Evolutionary conservation across 2,888 invertebrate species (phyloP), one percentile per base, ranked within the genome.

Genomic region (Eupeodes latifasciatus): DNA sequence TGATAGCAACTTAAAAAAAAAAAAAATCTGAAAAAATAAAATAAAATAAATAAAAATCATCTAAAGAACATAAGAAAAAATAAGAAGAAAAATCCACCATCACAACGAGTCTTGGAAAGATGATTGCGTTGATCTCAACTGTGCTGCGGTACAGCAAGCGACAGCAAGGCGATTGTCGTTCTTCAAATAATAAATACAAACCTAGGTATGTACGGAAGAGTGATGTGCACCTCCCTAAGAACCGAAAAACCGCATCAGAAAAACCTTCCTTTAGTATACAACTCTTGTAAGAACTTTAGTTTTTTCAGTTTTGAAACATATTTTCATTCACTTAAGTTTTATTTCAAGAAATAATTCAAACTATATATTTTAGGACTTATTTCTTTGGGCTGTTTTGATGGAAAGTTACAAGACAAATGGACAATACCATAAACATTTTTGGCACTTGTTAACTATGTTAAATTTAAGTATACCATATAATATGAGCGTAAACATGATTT

Each of bases 111-210:
- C 57, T 72, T 49, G 67, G 62, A 84, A 87, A 87, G 87, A 87
- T 84, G 87, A 87, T 87, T 87, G 87, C 77, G 84, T 71, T 55
- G 80, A 84, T 84, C 87, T 71, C 67, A 83, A 76, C 80, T 83
- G 11, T 5, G n/a, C 12, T 34, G 14, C 75, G 59, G 40, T 40
- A 40, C 0, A 40, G 40, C 40, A 5, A 40, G 40, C 40, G 27
- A 27, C 27, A 40, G 40, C 40, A 9, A 40, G 77, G 36, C 49
- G 71, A 76, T 78, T 82, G 85, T 79, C 69, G 74, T 69, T 72
- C 74, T 40, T 40, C 40, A 40, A 40, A 40, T 27, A 27, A 27
- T 27, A 40, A 27, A 27, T 27, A 40, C 40, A 77, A 67, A 72
- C 51, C 14, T 19, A 27, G 27, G 27, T 27, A 40, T 40, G 5